A percentile compares a stretch with the other conserved stretches of the same genome.
Evolutionary conservation across 2,113 vertebrate genomes (phyloP).

Genomic region (Alces alces): DNA sequence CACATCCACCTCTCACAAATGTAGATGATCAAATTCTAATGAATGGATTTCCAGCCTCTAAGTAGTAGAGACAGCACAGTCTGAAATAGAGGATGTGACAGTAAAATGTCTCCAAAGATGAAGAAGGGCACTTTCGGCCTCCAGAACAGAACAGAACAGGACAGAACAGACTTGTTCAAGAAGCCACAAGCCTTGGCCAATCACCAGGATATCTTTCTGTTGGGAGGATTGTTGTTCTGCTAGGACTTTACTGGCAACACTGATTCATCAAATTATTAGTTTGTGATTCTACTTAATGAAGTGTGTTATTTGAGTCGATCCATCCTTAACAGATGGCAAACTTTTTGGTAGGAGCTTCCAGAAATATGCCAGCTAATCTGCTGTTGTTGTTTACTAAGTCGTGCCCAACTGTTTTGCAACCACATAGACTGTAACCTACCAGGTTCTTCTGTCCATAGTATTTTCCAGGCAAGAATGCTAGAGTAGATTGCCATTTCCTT

Average conservation of each 20-base stretch:
- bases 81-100: neutral
- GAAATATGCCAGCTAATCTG: neutral
- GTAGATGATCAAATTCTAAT: neutral
- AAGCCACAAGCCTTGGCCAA: neutral
- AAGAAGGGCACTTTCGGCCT: conserved; percentile 19
- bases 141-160: neutral
- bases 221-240: neutral
- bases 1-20: neutral
- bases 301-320: neutral
- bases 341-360: neutral
- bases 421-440: neutral
- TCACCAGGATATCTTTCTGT: neutral
- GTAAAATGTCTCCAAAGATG: neutral
- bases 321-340: neutral
- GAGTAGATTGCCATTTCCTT: neutral
- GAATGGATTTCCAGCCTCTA: neutral
- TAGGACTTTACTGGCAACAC: neutral
- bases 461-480: neutral
- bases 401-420: neutral
- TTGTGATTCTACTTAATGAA: neutral
- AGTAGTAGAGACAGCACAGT: neutral
- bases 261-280: neutral
- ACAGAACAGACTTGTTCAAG: neutral
- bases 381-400: neutral
- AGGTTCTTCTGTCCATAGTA: neutral